Percentiles rank a stretch among this genome's conserved stretches.
Conservation (phyloP, 2,888 invertebrate genomes). For the Apoda limacodes region DNA sequence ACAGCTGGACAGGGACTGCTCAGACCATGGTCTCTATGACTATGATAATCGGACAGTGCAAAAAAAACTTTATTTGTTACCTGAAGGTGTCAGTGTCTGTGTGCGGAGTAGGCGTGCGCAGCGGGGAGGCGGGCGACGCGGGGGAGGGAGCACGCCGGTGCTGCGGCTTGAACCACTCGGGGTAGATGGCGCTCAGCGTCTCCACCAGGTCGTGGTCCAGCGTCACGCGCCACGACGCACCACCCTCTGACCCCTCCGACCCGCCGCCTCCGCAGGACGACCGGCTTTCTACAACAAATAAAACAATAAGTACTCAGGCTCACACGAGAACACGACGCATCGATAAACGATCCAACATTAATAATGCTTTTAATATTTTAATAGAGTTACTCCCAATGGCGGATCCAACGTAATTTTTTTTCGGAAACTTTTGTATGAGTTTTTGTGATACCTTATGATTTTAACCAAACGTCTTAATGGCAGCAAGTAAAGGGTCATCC, state of each 20-base stretch:
- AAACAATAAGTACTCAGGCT: neutral
- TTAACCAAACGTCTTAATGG: too few relatives aligned
- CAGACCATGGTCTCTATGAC: too few relatives aligned
- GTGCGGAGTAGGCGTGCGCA: slow-evolving; percentile 32
- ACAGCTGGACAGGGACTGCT: too few relatives aligned
- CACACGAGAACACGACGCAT: too few relatives aligned
- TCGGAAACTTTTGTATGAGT: too few relatives aligned
- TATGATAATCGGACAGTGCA: neutral
- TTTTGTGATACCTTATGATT: too few relatives aligned
- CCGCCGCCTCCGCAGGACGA: slow-evolving; percentile 80
- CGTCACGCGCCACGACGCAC: slow-evolving; percentile 90
- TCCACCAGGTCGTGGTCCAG: slow-evolving; percentile 93
- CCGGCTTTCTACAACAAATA: slow-evolving; percentile 75
- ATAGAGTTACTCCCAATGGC: too few relatives aligned
- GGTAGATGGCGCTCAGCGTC: slow-evolving; percentile 92
- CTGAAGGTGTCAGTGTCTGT: slow-evolving; percentile 58
- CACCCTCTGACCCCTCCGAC: slow-evolving; percentile 77
- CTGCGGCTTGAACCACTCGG: slow-evolving; percentile 87
- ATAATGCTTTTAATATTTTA: too few relatives aligned
- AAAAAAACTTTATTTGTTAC: slow-evolving; percentile 26
- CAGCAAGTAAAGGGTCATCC: too few relatives aligned
- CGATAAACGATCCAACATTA: too few relatives aligned
- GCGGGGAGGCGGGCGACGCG: slow-evolving; percentile 43
- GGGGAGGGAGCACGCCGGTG: slow-evolving; percentile 51
- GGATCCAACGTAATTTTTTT: too few relatives aligned